phyloP scores from a whole-genome alignment of 2,113 vertebrate genomes.

The Tretioscincus oriximinensis region DNA sequence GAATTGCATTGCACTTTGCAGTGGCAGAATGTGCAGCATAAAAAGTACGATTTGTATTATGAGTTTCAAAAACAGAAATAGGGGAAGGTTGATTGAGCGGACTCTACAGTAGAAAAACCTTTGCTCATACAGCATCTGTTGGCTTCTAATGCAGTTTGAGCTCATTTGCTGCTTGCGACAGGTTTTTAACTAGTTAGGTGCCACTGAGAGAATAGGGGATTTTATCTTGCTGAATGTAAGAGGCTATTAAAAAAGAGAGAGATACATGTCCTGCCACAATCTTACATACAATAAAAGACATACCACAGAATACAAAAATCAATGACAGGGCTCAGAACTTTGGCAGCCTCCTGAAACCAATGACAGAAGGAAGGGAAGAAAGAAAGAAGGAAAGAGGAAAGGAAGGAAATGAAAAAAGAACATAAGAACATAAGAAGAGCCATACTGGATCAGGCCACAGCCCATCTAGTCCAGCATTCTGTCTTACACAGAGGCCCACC shows the following conservation, averaged over 20 bases:
- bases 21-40: background rate
- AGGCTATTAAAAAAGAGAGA: background rate
- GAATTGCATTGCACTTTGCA: background rate
- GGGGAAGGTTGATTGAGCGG: background rate
- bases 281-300: no score
- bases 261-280: background rate
- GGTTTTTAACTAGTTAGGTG: background rate
- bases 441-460: no score
- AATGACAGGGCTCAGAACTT: no score
- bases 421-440: no score
- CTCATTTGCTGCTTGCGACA: background rate
- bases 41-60: slow-evolving; percentile 12
- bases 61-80: background rate
- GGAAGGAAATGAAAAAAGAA: no score
- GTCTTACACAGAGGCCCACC: no score
- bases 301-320: no score
- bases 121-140: background rate
- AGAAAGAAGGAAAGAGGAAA: no score
- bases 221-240: background rate
- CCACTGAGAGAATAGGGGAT: background rate
- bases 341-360: no score
- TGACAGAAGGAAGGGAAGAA: no score
- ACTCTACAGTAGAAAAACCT: background rate
- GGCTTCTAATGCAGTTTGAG: background rate
- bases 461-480: no score